phyloP scores from a whole-genome alignment of 2,797 vertebrate species.

The Furcifer pardalis region DNA sequence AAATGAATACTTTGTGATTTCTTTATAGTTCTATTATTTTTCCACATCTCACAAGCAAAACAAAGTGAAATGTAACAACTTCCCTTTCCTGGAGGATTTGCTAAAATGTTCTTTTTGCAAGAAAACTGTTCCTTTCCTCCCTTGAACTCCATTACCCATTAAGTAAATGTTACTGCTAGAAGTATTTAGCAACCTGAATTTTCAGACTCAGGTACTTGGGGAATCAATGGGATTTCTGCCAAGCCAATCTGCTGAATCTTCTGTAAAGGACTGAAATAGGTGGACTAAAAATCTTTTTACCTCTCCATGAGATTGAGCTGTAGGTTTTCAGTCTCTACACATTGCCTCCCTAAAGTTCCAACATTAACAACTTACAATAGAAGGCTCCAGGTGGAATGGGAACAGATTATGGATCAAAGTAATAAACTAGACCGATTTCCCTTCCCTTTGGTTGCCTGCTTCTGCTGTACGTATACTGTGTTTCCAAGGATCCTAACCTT shows the following conservation, averaged over 20 bases:
- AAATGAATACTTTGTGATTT: background rate
- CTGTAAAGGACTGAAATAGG: background rate
- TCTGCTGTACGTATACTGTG: conserved; percentile 16
- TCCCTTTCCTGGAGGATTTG: background rate
- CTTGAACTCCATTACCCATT: background rate
- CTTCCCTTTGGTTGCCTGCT: background rate
- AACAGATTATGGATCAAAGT: background rate
- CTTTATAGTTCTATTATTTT: background rate
- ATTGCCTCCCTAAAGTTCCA: background rate
- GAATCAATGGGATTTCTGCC: background rate
- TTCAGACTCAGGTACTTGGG: background rate
- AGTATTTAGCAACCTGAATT: background rate
- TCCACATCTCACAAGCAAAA: background rate
- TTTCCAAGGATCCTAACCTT: conserved; percentile 56
- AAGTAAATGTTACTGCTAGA: background rate
- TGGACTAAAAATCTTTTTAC: too few species aligned
- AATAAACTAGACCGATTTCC: background rate
- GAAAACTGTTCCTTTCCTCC: background rate
- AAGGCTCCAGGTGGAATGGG: background rate
- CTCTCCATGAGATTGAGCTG: background rate
- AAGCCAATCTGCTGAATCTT: background rate
- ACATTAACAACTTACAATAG: background rate
- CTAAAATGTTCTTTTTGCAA: background rate
- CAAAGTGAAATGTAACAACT: background rate
- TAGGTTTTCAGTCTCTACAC: background rate